Evolutionary conservation across 92 coral and sea anemone species (phyloP).

Genomic region (Paragorgia papillata): DNA sequence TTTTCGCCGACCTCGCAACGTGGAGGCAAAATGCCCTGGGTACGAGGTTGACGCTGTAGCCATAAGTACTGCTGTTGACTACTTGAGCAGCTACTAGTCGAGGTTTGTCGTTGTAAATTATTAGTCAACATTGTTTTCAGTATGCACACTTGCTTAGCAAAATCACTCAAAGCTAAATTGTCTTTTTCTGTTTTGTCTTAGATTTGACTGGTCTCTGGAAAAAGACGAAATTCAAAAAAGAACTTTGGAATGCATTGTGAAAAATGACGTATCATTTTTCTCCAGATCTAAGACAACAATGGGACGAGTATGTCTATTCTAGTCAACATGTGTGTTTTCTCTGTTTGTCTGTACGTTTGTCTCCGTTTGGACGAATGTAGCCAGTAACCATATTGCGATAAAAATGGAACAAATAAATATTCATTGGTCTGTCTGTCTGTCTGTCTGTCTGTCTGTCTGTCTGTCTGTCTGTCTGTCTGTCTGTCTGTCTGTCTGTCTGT

Average conservation of each 20-base stretch:
- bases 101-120: no score
- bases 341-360: background rate
- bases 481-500: background rate
- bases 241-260: constrained; percentile 84
- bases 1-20: no score
- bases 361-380: no score
- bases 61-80: no score
- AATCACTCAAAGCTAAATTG: no score
- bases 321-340: background rate
- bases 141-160: no score
- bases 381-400: no score
- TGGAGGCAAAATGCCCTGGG: no score
- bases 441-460: background rate
- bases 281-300: constrained; percentile 95
- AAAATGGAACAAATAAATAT: no score
- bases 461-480: background rate
- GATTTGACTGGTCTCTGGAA: constrained; percentile 92
- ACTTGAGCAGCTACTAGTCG: no score
- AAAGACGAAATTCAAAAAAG: constrained; percentile 78
- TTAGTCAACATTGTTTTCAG: no score
- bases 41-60: no score
- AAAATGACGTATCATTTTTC: constrained; percentile 97
- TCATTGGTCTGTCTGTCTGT: background rate
- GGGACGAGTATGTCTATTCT: constrained; percentile 78
- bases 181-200: constrained; percentile 22